These are phyloP conservation scores for Mallotus villosus DNA, from an alignment of 2,797 vertebrate species.

Conservation along the genomic window DNA sequence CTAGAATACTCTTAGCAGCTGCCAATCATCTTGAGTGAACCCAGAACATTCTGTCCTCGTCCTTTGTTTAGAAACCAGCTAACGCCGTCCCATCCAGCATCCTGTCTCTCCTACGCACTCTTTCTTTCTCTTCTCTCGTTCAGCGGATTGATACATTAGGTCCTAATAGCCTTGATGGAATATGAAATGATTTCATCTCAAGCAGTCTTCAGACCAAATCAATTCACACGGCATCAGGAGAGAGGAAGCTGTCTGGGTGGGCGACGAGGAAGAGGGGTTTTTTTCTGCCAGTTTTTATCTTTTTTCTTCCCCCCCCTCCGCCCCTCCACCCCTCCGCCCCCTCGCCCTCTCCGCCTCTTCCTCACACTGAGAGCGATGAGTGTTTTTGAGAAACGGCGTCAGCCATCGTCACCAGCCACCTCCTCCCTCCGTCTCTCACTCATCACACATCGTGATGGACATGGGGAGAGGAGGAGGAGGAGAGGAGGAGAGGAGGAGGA, in stretches of 20 bases:
- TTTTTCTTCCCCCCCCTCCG: slow-evolving; percentile 16
- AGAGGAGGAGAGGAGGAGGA: no score
- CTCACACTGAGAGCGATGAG: slow-evolving; percentile 23
- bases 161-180: slow-evolving; percentile 51
- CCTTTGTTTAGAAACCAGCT: neutral
- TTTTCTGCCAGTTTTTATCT: no score
- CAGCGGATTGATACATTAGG: slow-evolving; percentile 27
- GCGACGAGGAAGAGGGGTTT: no score
- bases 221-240: slow-evolving; percentile 53
- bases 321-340: neutral
- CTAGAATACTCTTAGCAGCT: slow-evolving; percentile 18
- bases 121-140: neutral
- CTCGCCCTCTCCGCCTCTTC: neutral
- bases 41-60: slow-evolving; percentile 29
- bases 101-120: neutral
- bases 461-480: no score
- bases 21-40: slow-evolving; percentile 34
- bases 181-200: slow-evolving; percentile 55
- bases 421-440: slow-evolving; percentile 66
- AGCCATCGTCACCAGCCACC: slow-evolving; percentile 64
- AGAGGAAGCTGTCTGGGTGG: slow-evolving; percentile 43
- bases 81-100: neutral
- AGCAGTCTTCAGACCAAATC: slow-evolving; percentile 29
- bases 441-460: no score
- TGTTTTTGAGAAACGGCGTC: slow-evolving; percentile 68